Percentiles rank a stretch among this genome's conserved stretches.
Evolutionary conservation across 2,113 vertebrate species (phyloP).

Genomic region (Acinonyx jubatus): DNA sequence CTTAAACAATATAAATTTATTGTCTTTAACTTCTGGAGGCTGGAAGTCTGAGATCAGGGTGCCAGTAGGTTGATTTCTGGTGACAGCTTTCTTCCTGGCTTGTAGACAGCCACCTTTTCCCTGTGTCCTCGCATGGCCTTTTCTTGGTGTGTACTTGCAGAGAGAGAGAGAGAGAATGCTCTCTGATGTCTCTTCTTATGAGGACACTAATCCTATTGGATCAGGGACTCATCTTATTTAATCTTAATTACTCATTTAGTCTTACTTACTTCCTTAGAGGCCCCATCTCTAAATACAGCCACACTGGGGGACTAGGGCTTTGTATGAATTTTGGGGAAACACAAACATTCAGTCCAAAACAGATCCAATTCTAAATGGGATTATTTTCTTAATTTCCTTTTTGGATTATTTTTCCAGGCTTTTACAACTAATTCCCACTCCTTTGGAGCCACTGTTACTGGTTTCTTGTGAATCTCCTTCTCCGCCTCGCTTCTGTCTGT

Average conservation of each 20-base stretch:
- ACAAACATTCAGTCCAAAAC: not conserved
- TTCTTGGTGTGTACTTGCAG: not conserved
- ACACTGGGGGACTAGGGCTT: not conserved
- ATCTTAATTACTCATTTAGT: not conserved
- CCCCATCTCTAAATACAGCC: not conserved
- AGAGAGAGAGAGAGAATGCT: not conserved
- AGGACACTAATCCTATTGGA: not conserved
- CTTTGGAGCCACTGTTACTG: not conserved
- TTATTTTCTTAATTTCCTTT: constrained; percentile 2
- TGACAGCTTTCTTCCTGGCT: not conserved
- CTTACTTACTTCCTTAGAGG: not conserved
- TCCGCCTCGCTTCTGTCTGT: not conserved
- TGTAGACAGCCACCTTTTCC: not conserved
- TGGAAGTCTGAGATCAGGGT: not conserved
- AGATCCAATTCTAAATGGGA: not conserved
- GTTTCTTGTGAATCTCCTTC: not conserved
- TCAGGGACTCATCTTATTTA: constrained; percentile 9
- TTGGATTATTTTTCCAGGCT: not conserved
- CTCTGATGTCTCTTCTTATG: not conserved
- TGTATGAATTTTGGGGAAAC: not conserved
- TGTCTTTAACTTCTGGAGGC: not conserved
- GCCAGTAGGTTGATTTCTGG: not conserved
- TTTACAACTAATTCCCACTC: not conserved
- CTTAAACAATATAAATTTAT: not conserved
- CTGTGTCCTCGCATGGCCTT: not conserved